Percentiles rank a stretch among this genome's conserved stretches.
Evolutionary conservation across 1,140 invertebrate species (phyloP).

Genomic region (Thaumetopoea pityocampa): DNA sequence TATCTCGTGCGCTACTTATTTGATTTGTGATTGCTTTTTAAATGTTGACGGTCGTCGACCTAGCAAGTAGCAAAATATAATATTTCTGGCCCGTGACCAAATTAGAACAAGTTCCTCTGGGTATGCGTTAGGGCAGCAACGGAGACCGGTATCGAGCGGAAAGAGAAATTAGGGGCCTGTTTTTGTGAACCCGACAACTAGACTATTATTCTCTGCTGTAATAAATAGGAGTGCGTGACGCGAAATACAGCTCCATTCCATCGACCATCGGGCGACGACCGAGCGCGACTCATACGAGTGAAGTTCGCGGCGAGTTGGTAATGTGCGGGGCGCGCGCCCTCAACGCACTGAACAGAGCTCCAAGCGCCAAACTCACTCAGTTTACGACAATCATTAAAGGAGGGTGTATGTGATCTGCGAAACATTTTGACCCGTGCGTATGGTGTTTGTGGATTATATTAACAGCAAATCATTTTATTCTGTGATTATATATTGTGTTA

Average conservation of each 20-base stretch:
- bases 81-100: constrained; percentile 38
- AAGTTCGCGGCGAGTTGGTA: constrained; percentile 45
- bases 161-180: constrained; percentile 19
- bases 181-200: constrained; percentile 24
- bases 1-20: constrained; percentile 22
- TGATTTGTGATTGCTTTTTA: constrained; percentile 24
- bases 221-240: constrained; percentile 61
- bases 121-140: constrained; percentile 15
- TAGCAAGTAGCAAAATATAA: constrained; percentile 38
- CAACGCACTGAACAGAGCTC: constrained; percentile 54
- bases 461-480: constrained; percentile 66
- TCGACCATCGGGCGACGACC: constrained; percentile 65
- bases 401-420: constrained; percentile 54
- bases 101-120: constrained; percentile 35
- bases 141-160: constrained; percentile 11
- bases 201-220: constrained; percentile 37
- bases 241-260: constrained; percentile 56
- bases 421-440: constrained; percentile 56
- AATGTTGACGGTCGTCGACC: constrained; percentile 38
- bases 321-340: constrained; percentile 42
- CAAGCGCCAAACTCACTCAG: constrained; percentile 64
- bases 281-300: constrained; percentile 47
- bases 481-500: constrained; percentile 59
- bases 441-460: constrained; percentile 68
- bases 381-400: constrained; percentile 60